Evolutionary conservation across 2,797 vertebrate species (phyloP), one percentile per base, ranked within the genome.

Genomic region (Lophotriccus pileatus): DNA sequence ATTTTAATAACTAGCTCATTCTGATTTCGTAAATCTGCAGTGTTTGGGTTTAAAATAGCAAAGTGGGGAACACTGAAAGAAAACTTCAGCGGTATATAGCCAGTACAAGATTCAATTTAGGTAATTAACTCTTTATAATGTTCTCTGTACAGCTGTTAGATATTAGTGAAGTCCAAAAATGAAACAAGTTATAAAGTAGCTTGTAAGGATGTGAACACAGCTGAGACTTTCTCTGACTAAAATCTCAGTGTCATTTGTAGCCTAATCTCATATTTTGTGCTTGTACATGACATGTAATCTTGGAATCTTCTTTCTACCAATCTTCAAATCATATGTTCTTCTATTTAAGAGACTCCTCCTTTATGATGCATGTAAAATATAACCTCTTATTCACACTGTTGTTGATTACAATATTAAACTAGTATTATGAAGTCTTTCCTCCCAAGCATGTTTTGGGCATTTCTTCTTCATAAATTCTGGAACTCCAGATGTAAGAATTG

Each of bases 401-500:
- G 28, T 72, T 70, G 44, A 59, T 68, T 52, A 18, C 14, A 12
- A 21, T 84, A 14, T 62, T 79, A 27, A 68, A 76, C 9, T 12
- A 20, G 10, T 30, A 49, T 28, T 73, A 50, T 46, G 11, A 67
- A 43, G 21, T 18, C 32, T 50, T 84, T 77, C 13, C 7, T 90
- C 27, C 20, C 74, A 37, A 72, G 0, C 0, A 0, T 24, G 13
- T 21, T 41, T 78, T 64, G 52, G 22, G 34, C 8, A 3, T 22
- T 68, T 63, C 17, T 41, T 77, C n/a, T 66, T 28, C 7, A 0
- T 17, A 43, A 53, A 1, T 63, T n/a, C 24, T 81, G 36, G 20
- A 91, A 62, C 19, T 56, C 9, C 24, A 22, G 24, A 18, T 55
- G 8, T 59, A 50, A 23, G 34, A 81, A 83, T 36, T 27, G 27